These are phyloP conservation scores for Gyrodactylus bullatarudis DNA, from an alignment of 1,140 invertebrate genomes.

Conservation along the genomic window DNA sequence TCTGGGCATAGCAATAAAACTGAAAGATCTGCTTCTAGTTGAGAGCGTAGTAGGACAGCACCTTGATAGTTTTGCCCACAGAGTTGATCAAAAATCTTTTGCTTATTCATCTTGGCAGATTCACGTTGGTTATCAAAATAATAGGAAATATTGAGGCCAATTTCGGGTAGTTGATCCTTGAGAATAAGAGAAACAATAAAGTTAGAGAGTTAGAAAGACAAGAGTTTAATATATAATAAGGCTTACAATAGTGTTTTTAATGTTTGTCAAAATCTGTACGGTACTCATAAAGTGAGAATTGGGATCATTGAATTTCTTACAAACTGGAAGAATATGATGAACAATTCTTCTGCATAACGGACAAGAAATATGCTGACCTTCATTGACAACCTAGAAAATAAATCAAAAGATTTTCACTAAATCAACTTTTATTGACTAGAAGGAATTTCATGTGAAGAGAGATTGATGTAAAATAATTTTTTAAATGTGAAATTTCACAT, in stretches of 20 bases:
- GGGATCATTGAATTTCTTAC: neutral
- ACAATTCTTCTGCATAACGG: neutral
- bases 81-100: neutral
- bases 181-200: too few relatives aligned
- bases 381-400: neutral
- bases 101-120: neutral
- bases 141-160: neutral
- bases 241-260: neutral
- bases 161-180: neutral
- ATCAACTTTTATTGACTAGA: too few relatives aligned
- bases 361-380: neutral
- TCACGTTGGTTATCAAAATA: neutral
- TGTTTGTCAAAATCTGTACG: too few relatives aligned
- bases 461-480: too few relatives aligned
- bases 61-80: neutral
- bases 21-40: neutral
- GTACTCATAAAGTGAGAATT: too few relatives aligned
- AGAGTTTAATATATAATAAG: neutral
- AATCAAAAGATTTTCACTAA: too few relatives aligned
- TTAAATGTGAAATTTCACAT: too few relatives aligned
- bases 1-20: neutral
- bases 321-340: neutral
- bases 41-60: neutral
- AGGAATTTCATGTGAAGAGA: too few relatives aligned
- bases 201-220: too few relatives aligned